phyloP scores from a whole-genome alignment of 2,797 vertebrate species.

The Enteromius viviparus region DNA sequence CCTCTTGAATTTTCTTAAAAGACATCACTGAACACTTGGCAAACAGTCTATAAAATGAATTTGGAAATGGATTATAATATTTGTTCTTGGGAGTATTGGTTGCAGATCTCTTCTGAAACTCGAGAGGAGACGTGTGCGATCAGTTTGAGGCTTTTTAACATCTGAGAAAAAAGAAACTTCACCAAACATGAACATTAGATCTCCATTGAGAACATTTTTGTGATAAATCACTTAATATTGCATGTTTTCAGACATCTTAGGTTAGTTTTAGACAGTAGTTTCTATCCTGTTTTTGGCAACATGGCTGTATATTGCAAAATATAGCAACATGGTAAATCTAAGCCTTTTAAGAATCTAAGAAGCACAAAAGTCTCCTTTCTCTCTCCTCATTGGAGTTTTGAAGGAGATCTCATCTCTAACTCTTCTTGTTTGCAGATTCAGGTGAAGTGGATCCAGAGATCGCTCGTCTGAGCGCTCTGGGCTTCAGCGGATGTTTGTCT shows the following conservation, averaged over 20 bases:
- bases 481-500: slow-evolving; percentile 91
- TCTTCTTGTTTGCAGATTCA: slow-evolving; percentile 73
- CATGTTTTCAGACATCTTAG: background rate
- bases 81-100: background rate
- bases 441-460: slow-evolving; percentile 82
- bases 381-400: background rate
- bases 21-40: background rate
- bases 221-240: background rate
- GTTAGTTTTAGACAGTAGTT: background rate
- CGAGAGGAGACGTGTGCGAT: background rate
- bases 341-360: no score
- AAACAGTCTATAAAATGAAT: background rate
- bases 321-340: background rate
- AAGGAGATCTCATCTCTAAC: background rate
- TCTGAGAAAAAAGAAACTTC: background rate
- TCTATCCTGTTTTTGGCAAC: background rate
- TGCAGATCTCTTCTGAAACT: background rate
- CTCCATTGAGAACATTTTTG: background rate
- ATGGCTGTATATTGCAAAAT: background rate
- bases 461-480: slow-evolving; percentile 79
- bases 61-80: background rate
- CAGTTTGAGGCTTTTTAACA: background rate
- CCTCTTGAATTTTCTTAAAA: background rate
- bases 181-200: background rate
- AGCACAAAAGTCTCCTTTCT: background rate